Evolutionary conservation across 2,113 vertebrate genomes (phyloP).

Genomic region (Bagarius yarrelli): DNA sequence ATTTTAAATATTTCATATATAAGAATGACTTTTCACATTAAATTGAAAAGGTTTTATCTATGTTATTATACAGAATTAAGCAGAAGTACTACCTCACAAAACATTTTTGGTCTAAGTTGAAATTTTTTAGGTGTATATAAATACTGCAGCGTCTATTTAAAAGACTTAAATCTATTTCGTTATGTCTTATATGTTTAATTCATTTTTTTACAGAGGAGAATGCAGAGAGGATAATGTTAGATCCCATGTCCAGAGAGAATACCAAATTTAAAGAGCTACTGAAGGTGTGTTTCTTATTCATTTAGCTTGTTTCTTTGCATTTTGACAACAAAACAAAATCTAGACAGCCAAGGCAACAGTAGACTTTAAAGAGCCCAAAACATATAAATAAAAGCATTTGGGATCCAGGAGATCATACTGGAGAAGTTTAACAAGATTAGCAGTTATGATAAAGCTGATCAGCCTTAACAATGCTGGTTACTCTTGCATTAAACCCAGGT

Average conservation of each 20-base stretch:
- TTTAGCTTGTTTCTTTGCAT: not conserved
- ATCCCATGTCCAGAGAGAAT: slow-evolving; percentile 86
- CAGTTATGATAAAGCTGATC: not conserved
- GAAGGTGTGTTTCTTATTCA: slow-evolving; percentile 74
- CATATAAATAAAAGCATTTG: not conserved
- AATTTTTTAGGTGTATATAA: not conserved
- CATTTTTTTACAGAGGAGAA: slow-evolving; percentile 83
- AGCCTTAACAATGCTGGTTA: not conserved
- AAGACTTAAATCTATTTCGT: not conserved
- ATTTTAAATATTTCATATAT: not conserved
- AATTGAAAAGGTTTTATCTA: not conserved
- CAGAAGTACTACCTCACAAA: not conserved
- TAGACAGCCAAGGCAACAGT: not conserved
- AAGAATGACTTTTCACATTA: not conserved
- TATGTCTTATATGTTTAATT: not conserved
- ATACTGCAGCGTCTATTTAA: too few relatives aligned
- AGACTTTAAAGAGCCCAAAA: not conserved
- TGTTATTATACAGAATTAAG: slow-evolving; percentile 5
- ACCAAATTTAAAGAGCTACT: slow-evolving; percentile 91
- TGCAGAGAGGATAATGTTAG: slow-evolving; percentile 90
- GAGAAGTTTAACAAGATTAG: not conserved
- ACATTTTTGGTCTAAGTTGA: not conserved
- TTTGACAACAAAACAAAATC: not conserved
- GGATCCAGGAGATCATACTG: not conserved
- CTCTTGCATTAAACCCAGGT: slow-evolving; percentile 70